Conservation (phyloP, 1,140 invertebrate genomes). For the Metopolophium dirhodum region DNA sequence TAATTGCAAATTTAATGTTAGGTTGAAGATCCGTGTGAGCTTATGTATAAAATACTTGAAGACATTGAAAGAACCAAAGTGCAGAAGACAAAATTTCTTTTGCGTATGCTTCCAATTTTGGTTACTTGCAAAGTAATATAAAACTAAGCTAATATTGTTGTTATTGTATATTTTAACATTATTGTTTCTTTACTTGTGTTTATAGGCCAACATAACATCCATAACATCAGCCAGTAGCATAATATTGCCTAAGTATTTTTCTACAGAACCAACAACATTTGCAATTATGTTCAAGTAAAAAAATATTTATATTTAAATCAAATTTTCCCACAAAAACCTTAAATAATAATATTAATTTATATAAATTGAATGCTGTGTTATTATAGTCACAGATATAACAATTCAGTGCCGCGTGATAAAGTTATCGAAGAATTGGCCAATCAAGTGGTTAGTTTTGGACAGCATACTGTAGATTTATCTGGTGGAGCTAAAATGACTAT, state of each 20-base stretch:
- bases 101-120: slow-evolving; percentile 82
- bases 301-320: slow-evolving; percentile 37
- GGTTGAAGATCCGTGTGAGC: slow-evolving; percentile 73
- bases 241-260: slow-evolving; percentile 78
- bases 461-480: slow-evolving; percentile 79
- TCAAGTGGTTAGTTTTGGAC: slow-evolving; percentile 70
- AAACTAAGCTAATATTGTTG: neutral
- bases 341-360: slow-evolving; percentile 4
- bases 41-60: slow-evolving; percentile 75
- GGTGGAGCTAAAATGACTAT: slow-evolving; percentile 74
- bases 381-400: slow-evolving; percentile 76
- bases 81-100: slow-evolving; percentile 75
- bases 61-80: slow-evolving; percentile 74
- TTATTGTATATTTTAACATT: neutral
- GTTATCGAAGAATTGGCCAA: slow-evolving; percentile 76
- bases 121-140: slow-evolving; percentile 72
- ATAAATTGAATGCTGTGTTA: slow-evolving; percentile 32
- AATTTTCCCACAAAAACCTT: neutral
- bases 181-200: slow-evolving; percentile 55
- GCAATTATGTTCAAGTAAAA: slow-evolving; percentile 77
- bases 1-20: slow-evolving; percentile 59
- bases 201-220: slow-evolving; percentile 72
- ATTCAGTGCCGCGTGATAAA: slow-evolving; percentile 72
- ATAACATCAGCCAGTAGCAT: slow-evolving; percentile 72
- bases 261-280: slow-evolving; percentile 75